Conservation (phyloP, 2,888 invertebrate genomes). For the Caenorhabditis wallacei region DNA sequence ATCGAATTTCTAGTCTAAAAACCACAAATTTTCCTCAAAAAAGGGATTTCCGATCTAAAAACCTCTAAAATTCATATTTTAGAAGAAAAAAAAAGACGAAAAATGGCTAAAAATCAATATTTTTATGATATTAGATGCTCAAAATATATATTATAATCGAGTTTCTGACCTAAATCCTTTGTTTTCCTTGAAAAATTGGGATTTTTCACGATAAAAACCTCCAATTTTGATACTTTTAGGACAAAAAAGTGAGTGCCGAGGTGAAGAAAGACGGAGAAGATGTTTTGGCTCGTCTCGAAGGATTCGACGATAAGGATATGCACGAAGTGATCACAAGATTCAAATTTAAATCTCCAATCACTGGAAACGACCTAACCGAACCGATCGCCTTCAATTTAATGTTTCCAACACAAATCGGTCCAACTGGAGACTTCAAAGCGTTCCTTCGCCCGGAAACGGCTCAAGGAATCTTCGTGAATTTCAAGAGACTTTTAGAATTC, state of each 20-base stretch:
- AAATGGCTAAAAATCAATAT: no score
- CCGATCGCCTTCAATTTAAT: constrained; percentile 99
- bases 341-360: constrained; percentile 95
- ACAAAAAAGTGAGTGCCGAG: constrained; percentile 89
- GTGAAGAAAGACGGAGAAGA: constrained; percentile 88
- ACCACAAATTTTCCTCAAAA: no score
- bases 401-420: constrained; percentile 98
- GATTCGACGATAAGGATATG: constrained; percentile 81
- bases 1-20: no score
- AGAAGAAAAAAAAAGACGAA: no score
- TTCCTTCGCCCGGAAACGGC: constrained; percentile 98
- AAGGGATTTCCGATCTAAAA: no score
- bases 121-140: no score
- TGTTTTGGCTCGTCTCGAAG: constrained; percentile 88
- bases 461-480: constrained; percentile 99
- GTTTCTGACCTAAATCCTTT: no score
- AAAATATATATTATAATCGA: no score
- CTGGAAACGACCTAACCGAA: constrained; percentile 94
- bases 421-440: constrained; percentile 92
- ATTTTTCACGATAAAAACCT: neutral
- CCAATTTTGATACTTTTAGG: constrained; percentile 82
- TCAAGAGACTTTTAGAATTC: constrained; percentile 96
- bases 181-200: no score
- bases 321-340: constrained; percentile 89
- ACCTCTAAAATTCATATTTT: no score